A percentile compares a stretch with the other conserved stretches of the same genome.
Evolutionary conservation across 2,797 vertebrate species (phyloP).

Genomic region (Glyptemys insculpta): DNA sequence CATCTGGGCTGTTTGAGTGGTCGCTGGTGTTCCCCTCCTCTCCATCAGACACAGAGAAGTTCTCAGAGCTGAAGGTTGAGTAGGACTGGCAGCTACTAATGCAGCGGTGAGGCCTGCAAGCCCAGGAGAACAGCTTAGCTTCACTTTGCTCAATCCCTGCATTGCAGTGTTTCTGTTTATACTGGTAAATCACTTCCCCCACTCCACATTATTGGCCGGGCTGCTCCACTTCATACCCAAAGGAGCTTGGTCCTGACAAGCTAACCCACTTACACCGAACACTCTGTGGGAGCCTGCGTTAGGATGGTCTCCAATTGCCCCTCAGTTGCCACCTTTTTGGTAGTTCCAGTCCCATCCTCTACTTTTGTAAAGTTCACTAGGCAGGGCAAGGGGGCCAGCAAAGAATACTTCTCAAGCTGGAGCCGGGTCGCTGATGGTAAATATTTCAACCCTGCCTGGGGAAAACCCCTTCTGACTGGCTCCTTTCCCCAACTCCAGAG

Average conservation of each 20-base stretch:
- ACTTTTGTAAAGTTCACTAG: not conserved
- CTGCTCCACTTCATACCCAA: not conserved
- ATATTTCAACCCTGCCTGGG: not conserved
- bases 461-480: not conserved
- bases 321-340: not conserved
- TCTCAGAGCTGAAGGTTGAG: conserved; percentile 99
- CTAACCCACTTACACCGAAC: not conserved
- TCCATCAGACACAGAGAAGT: conserved; percentile 96
- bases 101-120: conserved; percentile 92
- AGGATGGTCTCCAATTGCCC: not conserved
- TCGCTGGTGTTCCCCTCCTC: conserved; percentile 99
- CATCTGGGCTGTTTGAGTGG: conserved; percentile 94
- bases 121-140: not conserved
- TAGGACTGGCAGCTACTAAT: conserved; percentile 98
- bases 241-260: not conserved
- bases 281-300: not conserved
- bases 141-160: not conserved
- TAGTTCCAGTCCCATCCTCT: not conserved
- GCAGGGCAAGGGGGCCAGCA: not conserved
- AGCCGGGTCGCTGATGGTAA: not conserved
- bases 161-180: not conserved
- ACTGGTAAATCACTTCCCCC: not conserved
- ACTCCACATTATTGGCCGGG: not conserved
- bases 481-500: not conserved
- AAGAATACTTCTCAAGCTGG: not conserved